Evolutionary conservation across 1,140 invertebrate species (phyloP).

Genomic region (Doryteuthis pealeii): DNA sequence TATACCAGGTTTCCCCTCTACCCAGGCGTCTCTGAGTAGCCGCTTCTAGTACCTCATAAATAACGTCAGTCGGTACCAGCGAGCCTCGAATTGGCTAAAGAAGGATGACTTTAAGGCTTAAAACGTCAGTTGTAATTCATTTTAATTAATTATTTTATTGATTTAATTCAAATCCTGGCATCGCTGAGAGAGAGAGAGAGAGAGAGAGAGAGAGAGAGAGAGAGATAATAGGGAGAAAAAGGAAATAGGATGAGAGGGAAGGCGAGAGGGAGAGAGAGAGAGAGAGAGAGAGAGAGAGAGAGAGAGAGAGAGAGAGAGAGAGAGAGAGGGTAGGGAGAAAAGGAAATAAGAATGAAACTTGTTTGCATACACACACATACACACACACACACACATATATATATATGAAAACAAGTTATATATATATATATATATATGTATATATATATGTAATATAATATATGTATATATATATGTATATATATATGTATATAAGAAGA

Average conservation of each 20-base stretch:
- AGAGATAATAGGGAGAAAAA: background rate
- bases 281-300: background rate
- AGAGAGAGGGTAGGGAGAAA: background rate
- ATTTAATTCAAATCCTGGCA: too few relatives aligned
- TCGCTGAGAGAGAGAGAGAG: background rate
- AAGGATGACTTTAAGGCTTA: too few relatives aligned
- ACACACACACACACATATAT: background rate
- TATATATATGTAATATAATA: background rate
- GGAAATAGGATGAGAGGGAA: background rate
- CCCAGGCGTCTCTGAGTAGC: too few relatives aligned
- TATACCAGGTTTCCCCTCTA: too few relatives aligned
- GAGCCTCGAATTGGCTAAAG: too few relatives aligned
- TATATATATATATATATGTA: background rate
- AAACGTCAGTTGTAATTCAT: too few relatives aligned
- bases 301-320: background rate
- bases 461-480: background rate
- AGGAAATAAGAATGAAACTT: background rate
- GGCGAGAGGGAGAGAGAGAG: background rate
- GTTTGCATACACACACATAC: background rate
- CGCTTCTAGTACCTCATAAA: too few relatives aligned
- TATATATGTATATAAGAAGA: too few relatives aligned
- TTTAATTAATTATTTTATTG: too few relatives aligned
- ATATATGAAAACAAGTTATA: too few relatives aligned
- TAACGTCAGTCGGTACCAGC: too few relatives aligned
- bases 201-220: conserved; percentile 1